Base-by-base conservation (phyloP, 1,140 invertebrate genomes). In the Oryctes rhinoceros region DNA sequence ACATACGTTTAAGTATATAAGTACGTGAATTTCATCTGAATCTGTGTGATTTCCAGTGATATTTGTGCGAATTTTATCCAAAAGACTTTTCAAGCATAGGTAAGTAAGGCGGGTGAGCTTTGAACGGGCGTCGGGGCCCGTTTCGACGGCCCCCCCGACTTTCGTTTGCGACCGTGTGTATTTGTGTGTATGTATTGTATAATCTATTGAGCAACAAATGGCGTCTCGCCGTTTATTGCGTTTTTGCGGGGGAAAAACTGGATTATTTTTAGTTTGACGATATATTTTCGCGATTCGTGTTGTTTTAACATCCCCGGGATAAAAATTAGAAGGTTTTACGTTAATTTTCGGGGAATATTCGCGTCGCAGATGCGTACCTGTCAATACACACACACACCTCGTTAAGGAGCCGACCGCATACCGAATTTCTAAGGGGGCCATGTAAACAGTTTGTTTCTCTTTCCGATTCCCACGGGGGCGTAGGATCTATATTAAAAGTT, bases 11-110 rank as follows among this genome's bases (percentile, higher is more conserved):
- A 81, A 81, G 78, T 85, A 83, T 84, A 84, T 85, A 82, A 85
- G 65, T 71, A 71, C 81, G 83, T 76, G 81, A 83, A 83, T 83
- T 85, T 82, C 82, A 80, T 81, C 81, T 83, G 82, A 84, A 85
- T 82, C 78, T 83, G 84, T 85, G 85, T 85, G 84, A 86, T 85
- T 86, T 83, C 80, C 81, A 86, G 85, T 86, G 85, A 86, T 86
- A 85, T 85, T 83, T 85, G 83, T 86, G 84, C 85, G 84, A 86
- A 84, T 85, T 86, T 80, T 83, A 85, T 84, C 81, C 82, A 84
- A 85, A 84, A 86, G 85, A 85, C 83, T 84, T 84, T 83, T 74
- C 67, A 81, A 79, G 80, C 78, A 84, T 82, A 84, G 84, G 84
- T 85, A 83, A 81, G 84, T 83, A n/a, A 11, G 18, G 10, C 47